phyloP scores from a whole-genome alignment of 2,888 invertebrate genomes.

The Craniophora ligustri region DNA sequence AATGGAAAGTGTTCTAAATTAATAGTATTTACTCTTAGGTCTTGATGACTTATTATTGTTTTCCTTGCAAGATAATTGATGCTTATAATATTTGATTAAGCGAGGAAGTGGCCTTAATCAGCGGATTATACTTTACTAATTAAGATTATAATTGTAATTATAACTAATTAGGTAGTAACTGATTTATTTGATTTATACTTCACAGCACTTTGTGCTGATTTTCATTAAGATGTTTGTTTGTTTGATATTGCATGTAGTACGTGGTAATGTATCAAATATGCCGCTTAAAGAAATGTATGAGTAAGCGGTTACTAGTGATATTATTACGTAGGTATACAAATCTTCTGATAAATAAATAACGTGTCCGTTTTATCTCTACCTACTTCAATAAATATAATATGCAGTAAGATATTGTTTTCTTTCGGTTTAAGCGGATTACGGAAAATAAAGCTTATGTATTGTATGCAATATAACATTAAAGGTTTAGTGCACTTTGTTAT shows the following conservation, averaged over 20 bases:
- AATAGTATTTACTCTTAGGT: too few relatives aligned
- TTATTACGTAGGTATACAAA: conserved; percentile 11
- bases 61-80: not conserved
- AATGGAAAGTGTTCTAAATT: too few relatives aligned
- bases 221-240: conserved; percentile 26
- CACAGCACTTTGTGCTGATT: conserved; percentile 39
- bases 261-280: conserved; percentile 11
- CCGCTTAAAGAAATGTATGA: conserved; percentile 25
- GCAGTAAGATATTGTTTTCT: conserved; percentile 11
- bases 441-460: conserved; percentile 7
- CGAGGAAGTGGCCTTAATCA: not conserved
- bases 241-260: conserved; percentile 19
- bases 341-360: conserved; percentile 4
- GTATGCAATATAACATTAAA: not conserved
- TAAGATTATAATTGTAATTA: conserved; percentile 22
- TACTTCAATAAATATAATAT: conserved; percentile 26
- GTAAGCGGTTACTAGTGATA: conserved; percentile 28
- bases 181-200: conserved; percentile 10
- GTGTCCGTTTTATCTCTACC: conserved; percentile 22
- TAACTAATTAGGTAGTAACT: conserved; percentile 25
- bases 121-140: not conserved
- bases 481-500: not conserved
- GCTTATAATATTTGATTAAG: conserved; percentile 25
- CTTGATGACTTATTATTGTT: too few relatives aligned
- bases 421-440: conserved; percentile 3